Conservation (phyloP, 1,140 invertebrate species). For the Nasonia vitripennis region DNA sequence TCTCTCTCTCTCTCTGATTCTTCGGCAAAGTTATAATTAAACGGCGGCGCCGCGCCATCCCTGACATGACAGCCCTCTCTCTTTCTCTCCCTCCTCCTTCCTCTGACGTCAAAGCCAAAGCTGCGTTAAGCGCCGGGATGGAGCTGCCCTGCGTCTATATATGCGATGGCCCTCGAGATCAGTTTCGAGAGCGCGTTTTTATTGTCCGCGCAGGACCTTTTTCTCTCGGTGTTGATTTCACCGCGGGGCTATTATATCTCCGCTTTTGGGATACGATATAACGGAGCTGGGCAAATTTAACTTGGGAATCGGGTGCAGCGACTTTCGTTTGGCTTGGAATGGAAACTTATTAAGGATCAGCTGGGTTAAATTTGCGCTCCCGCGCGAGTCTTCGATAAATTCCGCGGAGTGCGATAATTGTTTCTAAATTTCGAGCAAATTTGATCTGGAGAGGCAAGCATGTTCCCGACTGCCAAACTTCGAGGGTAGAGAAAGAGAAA, state of each 20-base stretch:
- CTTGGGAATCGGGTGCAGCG: neutral
- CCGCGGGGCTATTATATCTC: too few relatives aligned
- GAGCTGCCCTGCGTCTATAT: neutral
- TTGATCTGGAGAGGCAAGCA: neutral
- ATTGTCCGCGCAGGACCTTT: too few relatives aligned
- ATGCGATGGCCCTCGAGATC: neutral
- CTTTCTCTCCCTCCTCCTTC: neutral
- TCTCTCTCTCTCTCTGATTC: constrained; percentile 57
- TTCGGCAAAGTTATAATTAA: constrained; percentile 69
- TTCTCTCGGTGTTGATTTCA: too few relatives aligned
- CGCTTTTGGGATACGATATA: too few relatives aligned
- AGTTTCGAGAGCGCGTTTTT: too few relatives aligned
- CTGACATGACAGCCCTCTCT: constrained; percentile 40
- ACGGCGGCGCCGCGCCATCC: constrained; percentile 56
- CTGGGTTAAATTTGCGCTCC: neutral
- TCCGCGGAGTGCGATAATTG: neutral
- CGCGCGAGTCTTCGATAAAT: too few relatives aligned
- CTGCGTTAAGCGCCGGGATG: constrained; percentile 6
- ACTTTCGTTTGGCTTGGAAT: neutral
- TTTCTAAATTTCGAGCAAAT: neutral
- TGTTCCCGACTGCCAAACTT: neutral
- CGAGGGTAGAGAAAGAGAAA: neutral
- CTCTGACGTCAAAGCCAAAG: constrained; percentile 41
- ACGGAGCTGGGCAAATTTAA: neutral
- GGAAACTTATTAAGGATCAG: neutral